A percentile compares a stretch with the other conserved stretches of the same genome.
Conservation (phyloP, 2,797 vertebrate species). For the Takifugu rubripes region DNA sequence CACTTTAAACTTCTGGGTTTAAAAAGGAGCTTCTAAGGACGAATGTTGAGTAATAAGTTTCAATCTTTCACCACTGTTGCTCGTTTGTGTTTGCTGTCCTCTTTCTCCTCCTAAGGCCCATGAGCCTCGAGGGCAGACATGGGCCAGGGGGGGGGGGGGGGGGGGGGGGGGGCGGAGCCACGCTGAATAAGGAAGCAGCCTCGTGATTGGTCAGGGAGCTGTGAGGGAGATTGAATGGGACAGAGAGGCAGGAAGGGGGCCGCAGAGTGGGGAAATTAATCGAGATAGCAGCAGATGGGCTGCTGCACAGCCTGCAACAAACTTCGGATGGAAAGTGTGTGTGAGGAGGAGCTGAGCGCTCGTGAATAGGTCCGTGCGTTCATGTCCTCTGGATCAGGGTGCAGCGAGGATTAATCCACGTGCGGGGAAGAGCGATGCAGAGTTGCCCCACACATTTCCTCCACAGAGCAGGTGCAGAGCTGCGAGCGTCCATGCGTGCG, state of each 20-base stretch:
- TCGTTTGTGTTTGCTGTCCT: slow-evolving; percentile 33
- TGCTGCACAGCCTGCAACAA: slow-evolving; percentile 36
- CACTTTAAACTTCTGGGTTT: background rate
- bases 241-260: slow-evolving; percentile 19
- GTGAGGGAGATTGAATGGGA: slow-evolving; percentile 49
- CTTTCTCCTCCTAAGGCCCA: slow-evolving; percentile 41
- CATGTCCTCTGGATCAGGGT: slow-evolving; percentile 32
- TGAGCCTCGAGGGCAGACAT: slow-evolving; percentile 55
- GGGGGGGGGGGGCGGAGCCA: slow-evolving; percentile 25
- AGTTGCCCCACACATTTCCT: slow-evolving; percentile 19
- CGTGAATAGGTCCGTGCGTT: slow-evolving; percentile 18
- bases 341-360: slow-evolving; percentile 16
- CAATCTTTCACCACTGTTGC: background rate
- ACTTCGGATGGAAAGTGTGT: slow-evolving; percentile 20
- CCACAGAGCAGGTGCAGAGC: slow-evolving; percentile 19
- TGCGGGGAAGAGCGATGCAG: slow-evolving; percentile 25
- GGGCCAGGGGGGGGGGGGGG: slow-evolving; percentile 21
- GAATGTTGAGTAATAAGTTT: too few relatives aligned
- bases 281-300: slow-evolving; percentile 59
- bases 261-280: slow-evolving; percentile 17
- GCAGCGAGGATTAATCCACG: slow-evolving; percentile 39
- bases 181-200: slow-evolving; percentile 59
- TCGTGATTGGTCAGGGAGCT: slow-evolving; percentile 55
- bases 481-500: slow-evolving; percentile 1
- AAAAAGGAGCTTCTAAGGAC: background rate